phyloP scores from a whole-genome alignment of 2,888 invertebrate genomes.

The Phaonia tiefii region DNA sequence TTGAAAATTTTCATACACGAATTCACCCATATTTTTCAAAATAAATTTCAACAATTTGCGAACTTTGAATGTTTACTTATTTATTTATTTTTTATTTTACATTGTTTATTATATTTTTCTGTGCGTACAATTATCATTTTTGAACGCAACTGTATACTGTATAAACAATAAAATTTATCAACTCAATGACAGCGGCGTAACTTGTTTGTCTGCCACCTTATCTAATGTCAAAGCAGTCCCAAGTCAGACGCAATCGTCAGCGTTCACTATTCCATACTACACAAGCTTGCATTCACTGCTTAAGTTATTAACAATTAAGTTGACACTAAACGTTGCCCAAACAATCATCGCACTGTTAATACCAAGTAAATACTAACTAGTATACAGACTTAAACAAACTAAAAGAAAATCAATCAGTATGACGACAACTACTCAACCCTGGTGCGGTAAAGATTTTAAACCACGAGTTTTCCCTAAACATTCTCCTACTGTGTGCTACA shows the following conservation, averaged over 20 bases:
- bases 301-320: neutral
- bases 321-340: neutral
- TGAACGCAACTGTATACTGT: neutral
- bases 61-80: no score
- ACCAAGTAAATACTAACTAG: neutral
- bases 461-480: slow-evolving; percentile 74
- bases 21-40: no score
- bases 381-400: neutral
- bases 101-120: no score
- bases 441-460: slow-evolving; percentile 77
- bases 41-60: no score
- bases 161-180: no score
- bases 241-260: no score
- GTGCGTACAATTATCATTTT: no score
- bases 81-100: no score
- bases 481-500: slow-evolving; percentile 78
- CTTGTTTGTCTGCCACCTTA: neutral
- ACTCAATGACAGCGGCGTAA: neutral
- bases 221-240: slow-evolving; percentile 7
- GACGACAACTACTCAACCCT: slow-evolving; percentile 68
- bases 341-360: neutral
- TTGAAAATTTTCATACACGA: no score
- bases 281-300: neutral
- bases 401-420: neutral
- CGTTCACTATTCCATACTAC: no score